Conservation (phyloP, 2,888 invertebrate genomes). For the Agonopterix subpropinquella region DNA sequence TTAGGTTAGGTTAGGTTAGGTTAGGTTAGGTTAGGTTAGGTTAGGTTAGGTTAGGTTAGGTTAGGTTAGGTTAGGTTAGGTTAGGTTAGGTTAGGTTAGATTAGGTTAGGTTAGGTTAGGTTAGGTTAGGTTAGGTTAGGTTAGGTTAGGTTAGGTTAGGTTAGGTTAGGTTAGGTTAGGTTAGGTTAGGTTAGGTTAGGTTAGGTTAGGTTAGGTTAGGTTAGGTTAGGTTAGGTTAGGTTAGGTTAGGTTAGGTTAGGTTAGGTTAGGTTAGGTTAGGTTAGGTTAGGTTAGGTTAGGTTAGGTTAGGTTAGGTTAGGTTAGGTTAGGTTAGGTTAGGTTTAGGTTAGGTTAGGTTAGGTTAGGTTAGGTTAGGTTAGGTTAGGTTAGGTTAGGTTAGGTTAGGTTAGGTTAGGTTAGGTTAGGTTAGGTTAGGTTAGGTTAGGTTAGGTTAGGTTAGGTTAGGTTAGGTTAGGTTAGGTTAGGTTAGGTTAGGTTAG, state of each 20-base stretch:
- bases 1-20: conserved; percentile 4
- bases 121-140: conserved; percentile 4
- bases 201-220: conserved; percentile 4
- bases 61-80: conserved; percentile 4
- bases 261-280: conserved; percentile 4
- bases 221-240: conserved; percentile 4
- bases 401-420: conserved; percentile 4
- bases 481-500: conserved; percentile 4
- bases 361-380: conserved; percentile 4
- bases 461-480: conserved; percentile 4
- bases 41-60: conserved; percentile 4
- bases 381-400: conserved; percentile 4
- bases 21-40: conserved; percentile 4
- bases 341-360: too few species aligned
- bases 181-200: conserved; percentile 4
- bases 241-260: conserved; percentile 4
- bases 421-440: conserved; percentile 4
- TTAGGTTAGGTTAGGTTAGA: conserved; percentile 4
- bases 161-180: conserved; percentile 4
- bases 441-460: conserved; percentile 4
- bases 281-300: conserved; percentile 4
- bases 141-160: conserved; percentile 4
- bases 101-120: conserved; percentile 4
- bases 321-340: conserved; percentile 4
- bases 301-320: conserved; percentile 4